Evolutionary conservation across 2,888 invertebrate species (phyloP).

Genomic region (Phengaris alcon): DNA sequence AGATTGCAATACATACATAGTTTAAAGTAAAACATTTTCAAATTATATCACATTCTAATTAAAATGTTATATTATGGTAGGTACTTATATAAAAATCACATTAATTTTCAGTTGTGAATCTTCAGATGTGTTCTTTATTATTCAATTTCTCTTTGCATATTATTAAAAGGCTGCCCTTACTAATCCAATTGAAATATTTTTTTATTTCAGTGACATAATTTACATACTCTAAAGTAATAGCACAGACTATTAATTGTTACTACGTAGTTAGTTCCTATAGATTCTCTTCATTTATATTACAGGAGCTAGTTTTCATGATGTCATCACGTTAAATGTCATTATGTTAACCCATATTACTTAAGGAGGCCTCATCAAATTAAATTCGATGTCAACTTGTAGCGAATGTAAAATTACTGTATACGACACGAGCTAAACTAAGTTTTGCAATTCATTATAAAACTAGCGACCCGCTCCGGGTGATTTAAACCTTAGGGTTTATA

Average conservation of each 20-base stretch:
- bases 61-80: no score
- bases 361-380: conserved; percentile 1
- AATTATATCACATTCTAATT: no score
- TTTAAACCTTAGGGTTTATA: no score
- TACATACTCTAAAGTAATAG: not conserved
- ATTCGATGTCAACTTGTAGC: conserved; percentile 17
- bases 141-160: not conserved
- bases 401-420: conserved; percentile 3
- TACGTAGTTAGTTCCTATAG: not conserved
- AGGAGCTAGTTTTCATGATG: not conserved
- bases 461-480: no score
- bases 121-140: not conserved
- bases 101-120: not conserved
- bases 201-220: not conserved
- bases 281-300: not conserved
- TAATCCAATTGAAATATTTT: not conserved
- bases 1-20: no score
- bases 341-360: conserved; percentile 6
- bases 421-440: not conserved
- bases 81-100: no score
- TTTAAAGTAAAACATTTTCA: no score
- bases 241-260: no score
- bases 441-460: no score
- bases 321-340: not conserved
- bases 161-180: not conserved